Percentiles rank a stretch among this genome's conserved stretches.
Evolutionary conservation across 2,113 vertebrate genomes (phyloP).

Genomic region (Myotis davidii): DNA sequence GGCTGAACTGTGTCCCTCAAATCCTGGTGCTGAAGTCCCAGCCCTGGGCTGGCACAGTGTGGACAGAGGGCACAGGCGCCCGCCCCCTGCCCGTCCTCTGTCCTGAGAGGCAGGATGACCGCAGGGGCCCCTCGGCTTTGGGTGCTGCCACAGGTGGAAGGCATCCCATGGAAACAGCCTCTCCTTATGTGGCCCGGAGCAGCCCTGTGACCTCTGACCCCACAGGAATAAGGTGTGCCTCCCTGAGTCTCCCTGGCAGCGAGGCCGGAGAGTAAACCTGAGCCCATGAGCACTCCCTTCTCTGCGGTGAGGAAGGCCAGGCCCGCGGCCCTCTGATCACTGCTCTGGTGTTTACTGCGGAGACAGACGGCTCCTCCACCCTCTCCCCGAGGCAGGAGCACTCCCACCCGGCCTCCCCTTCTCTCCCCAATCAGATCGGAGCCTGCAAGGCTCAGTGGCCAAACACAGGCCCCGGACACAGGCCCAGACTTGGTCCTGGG

Average conservation of each 20-base stretch:
- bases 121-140: not conserved
- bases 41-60: not conserved
- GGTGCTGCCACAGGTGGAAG: not conserved
- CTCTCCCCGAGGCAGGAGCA: too few relatives aligned
- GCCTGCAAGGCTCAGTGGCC: too few relatives aligned
- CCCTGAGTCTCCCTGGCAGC: not conserved
- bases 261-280: not conserved
- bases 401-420: too few relatives aligned
- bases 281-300: constrained; percentile 28
- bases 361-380: not conserved
- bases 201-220: constrained; percentile 49
- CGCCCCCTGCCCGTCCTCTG: not conserved
- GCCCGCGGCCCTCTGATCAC: not conserved
- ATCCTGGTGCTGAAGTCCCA: too few relatives aligned
- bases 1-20: not conserved
- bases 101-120: not conserved
- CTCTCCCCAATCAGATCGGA: too few relatives aligned
- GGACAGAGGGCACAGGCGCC: not conserved
- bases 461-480: too few relatives aligned
- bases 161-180: not conserved
- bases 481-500: too few relatives aligned
- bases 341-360: not conserved
- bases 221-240: constrained; percentile 49
- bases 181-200: constrained; percentile 50
- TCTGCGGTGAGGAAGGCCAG: constrained; percentile 34